A percentile compares a stretch with the other conserved stretches of the same genome.
phyloP scores from a whole-genome alignment of 53 echinoderm and acorn worm species.

The Luidia sarsii region DNA sequence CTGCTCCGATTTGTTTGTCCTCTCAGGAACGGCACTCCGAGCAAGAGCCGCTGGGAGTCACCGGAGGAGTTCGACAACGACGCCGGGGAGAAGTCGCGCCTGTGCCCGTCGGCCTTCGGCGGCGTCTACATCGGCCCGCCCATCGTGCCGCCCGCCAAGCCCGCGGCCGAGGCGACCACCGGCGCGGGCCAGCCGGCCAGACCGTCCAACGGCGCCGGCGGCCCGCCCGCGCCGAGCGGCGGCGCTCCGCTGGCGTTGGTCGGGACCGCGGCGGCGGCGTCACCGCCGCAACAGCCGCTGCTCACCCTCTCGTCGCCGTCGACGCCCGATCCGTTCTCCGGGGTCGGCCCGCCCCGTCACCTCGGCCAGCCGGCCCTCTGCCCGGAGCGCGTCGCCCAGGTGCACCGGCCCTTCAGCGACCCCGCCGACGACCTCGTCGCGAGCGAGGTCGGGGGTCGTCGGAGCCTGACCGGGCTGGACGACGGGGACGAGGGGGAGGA shows the following conservation, averaged over 20 bases:
- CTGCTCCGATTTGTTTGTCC: background rate
- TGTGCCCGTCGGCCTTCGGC: conserved; percentile 71
- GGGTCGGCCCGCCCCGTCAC: background rate
- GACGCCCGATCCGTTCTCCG: too few species aligned
- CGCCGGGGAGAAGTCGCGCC: conserved; percentile 43
- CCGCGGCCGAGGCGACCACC: background rate
- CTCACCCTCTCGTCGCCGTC: too few species aligned
- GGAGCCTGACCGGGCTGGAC: too few species aligned
- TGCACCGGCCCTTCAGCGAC: conserved; percentile 70
- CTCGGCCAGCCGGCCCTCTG: too few species aligned
- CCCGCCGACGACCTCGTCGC: conserved; percentile 9
- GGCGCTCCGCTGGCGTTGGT: conserved; percentile 32
- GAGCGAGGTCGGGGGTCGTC: background rate
- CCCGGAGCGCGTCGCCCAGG: conserved; percentile 71
- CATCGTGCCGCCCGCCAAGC: conserved; percentile 24
- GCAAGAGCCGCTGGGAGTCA: conserved; percentile 52
- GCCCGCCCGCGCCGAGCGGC: conserved; percentile 27
- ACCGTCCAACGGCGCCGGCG: background rate
- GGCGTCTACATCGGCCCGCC: conserved; percentile 89
- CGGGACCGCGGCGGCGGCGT: conserved; percentile 35
- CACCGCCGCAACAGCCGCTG: too few species aligned
- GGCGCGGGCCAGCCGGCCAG: background rate
- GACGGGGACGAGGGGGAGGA: conserved; percentile 11
- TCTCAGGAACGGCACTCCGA: conserved; percentile 31
- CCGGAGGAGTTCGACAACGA: conserved; percentile 32